Evolutionary conservation across 2,888 invertebrate species (phyloP).

Genomic region (Lithophane ornitopus): DNA sequence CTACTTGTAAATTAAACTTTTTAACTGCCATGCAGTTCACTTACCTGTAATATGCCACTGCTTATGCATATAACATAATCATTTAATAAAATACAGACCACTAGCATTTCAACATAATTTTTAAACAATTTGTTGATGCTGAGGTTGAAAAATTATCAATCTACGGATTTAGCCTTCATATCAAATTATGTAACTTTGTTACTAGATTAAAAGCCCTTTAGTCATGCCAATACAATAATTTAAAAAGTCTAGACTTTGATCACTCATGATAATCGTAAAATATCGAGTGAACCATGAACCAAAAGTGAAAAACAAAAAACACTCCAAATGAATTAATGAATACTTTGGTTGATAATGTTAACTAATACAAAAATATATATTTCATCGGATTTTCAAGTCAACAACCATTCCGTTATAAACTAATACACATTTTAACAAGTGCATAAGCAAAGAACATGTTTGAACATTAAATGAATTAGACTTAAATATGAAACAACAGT

Average conservation of each 20-base stretch:
- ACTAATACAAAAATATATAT: constrained; percentile 29
- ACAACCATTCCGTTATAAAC: not conserved
- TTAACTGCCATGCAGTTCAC: constrained; percentile 49
- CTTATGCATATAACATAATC: constrained; percentile 23
- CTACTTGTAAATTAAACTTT: constrained; percentile 6
- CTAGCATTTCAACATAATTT: constrained; percentile 7
- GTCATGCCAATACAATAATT: constrained; percentile 44
- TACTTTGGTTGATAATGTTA: constrained; percentile 9
- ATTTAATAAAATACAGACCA: constrained; percentile 20
- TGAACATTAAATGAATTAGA: constrained; percentile 19
- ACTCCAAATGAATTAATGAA: constrained; percentile 4
- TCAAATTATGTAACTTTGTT: constrained; percentile 49
- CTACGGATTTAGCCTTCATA: constrained; percentile 13
- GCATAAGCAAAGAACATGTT: not conserved
- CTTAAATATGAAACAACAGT: constrained; percentile 43
- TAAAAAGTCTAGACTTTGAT: constrained; percentile 27
- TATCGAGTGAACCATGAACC: constrained; percentile 49
- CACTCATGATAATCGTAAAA: constrained; percentile 16
- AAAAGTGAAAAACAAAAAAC: constrained; percentile 12
- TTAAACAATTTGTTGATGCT: constrained; percentile 6
- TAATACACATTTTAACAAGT: constrained; percentile 23
- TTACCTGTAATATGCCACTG: constrained; percentile 19
- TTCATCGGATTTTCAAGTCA: constrained; percentile 14
- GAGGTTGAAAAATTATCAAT: not conserved
- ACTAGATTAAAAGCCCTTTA: constrained; percentile 26